These are phyloP conservation scores for Mirza zaza DNA, from an alignment of 2,113 vertebrate species.

Conservation along the genomic window DNA sequence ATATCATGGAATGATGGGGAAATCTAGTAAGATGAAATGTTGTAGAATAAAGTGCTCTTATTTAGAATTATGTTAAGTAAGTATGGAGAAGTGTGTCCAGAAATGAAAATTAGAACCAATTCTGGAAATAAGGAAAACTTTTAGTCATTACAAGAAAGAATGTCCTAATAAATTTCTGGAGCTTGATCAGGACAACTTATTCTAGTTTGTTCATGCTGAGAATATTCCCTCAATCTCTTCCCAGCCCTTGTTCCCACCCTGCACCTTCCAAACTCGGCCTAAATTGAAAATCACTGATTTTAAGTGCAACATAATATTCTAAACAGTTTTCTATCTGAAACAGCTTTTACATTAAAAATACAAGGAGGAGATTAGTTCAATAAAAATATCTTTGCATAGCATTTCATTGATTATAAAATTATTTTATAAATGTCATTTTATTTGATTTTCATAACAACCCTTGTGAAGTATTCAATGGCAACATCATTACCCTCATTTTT, in stretches of 20 bases:
- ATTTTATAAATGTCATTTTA: neutral
- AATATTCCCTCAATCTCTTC: neutral
- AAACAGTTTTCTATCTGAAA: neutral
- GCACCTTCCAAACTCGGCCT: neutral
- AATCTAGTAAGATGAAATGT: neutral
- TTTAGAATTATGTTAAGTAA: neutral
- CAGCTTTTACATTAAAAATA: neutral
- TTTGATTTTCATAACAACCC: neutral
- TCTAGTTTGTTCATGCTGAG: neutral
- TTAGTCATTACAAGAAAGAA: neutral
- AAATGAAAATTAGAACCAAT: neutral
- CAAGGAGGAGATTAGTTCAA: neutral
- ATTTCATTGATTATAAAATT: neutral
- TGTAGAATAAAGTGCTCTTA: neutral
- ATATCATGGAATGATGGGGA: neutral
- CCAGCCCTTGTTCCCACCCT: neutral
- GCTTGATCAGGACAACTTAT: neutral
- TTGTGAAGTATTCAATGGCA: neutral
- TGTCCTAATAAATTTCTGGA: neutral
- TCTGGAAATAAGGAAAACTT: neutral
- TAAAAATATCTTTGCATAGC: neutral
- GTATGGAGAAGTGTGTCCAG: neutral
- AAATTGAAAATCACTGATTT: neutral
- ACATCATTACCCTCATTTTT: constrained; percentile 17
- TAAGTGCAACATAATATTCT: neutral